Conservation (phyloP, 2,113 vertebrate genomes). For the Rhizomys pruinosus region DNA sequence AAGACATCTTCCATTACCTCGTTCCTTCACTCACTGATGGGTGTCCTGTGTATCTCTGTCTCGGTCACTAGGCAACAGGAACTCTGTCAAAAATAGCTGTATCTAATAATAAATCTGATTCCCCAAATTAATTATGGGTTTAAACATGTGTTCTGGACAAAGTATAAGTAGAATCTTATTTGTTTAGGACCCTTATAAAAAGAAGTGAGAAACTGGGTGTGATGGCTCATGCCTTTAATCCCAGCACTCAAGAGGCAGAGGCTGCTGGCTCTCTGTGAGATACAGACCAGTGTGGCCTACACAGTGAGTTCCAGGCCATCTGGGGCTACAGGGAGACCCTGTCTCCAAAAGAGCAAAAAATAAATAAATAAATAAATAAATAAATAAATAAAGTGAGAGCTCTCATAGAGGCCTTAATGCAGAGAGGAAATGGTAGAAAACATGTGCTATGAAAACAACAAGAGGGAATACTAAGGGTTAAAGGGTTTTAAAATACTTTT, state of each 20-base stretch:
- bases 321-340: too few relatives aligned
- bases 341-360: too few relatives aligned
- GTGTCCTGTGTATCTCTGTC: background rate
- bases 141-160: conserved; percentile 14
- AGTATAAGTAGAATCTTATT: conserved; percentile 17
- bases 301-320: too few relatives aligned
- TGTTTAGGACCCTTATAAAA: conserved; percentile 23
- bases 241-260: too few relatives aligned
- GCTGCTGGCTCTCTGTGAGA: too few relatives aligned
- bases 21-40: background rate
- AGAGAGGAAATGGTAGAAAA: background rate
- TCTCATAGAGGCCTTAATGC: background rate
- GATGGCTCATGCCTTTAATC: too few relatives aligned
- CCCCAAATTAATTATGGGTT: background rate
- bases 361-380: too few relatives aligned
- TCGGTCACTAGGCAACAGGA: background rate
- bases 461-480: background rate
- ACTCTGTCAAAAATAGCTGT: background rate
- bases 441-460: background rate
- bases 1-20: background rate
- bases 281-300: too few relatives aligned
- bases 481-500: too few relatives aligned
- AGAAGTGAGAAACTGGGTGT: background rate
- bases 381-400: too few relatives aligned
- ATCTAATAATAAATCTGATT: conserved; percentile 7